phyloP scores from a whole-genome alignment of 1,140 invertebrate genomes.

The Drosophila nasuta region DNA sequence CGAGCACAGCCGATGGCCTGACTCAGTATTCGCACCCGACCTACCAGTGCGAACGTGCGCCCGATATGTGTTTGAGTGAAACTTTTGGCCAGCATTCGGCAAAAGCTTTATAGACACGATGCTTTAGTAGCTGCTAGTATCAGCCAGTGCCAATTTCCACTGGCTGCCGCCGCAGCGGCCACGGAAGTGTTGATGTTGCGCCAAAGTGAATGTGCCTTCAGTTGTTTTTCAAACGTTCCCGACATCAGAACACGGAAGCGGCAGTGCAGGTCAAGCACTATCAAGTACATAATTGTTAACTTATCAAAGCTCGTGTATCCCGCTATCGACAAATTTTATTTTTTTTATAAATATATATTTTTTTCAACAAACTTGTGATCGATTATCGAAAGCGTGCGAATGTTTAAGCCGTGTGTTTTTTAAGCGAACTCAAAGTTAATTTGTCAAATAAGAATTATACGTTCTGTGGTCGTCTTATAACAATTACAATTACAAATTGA shows the following conservation, averaged over 20 bases:
- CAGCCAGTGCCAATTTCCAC: conserved; percentile 41
- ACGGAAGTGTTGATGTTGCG: conserved; percentile 59
- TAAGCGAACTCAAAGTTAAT: not conserved
- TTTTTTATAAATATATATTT: not conserved
- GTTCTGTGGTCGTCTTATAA: not conserved
- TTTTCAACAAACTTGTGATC: conserved; percentile 7
- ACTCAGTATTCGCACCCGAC: conserved; percentile 13
- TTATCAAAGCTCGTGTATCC: conserved; percentile 4
- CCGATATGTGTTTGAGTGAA: conserved; percentile 66
- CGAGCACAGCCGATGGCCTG: conserved; percentile 42
- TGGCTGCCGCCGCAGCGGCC: conserved; percentile 38
- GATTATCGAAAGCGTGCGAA: not conserved
- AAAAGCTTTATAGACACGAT: conserved; percentile 55
- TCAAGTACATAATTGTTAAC: conserved; percentile 6
- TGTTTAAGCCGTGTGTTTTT: not conserved
- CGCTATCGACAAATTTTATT: conserved; percentile 2
- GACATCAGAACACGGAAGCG: conserved; percentile 54
- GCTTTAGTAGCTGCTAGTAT: conserved; percentile 7
- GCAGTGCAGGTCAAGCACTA: not conserved
- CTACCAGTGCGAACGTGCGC: conserved; percentile 31
- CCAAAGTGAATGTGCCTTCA: conserved; percentile 54
- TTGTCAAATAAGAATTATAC: not conserved
- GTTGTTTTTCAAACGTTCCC: conserved; percentile 73
- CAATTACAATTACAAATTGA: not conserved
- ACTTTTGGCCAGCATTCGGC: conserved; percentile 47